Conservation (phyloP, 2,113 vertebrate genomes). For the Sylvia atricapilla region DNA sequence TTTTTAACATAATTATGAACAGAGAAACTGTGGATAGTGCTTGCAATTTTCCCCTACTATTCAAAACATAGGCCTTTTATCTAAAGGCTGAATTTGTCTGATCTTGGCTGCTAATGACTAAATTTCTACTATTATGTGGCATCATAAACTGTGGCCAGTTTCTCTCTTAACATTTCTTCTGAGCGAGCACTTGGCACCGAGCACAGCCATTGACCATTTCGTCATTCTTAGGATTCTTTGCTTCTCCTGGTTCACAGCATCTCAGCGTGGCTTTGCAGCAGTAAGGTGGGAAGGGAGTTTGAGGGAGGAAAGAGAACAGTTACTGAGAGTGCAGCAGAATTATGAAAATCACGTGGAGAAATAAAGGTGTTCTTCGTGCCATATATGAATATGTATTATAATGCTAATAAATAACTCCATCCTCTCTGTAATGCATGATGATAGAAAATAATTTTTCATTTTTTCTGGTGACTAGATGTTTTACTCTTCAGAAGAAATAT, state of each 20-base stretch:
- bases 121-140: background rate
- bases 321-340: background rate
- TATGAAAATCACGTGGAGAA: background rate
- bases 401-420: background rate
- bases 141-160: background rate
- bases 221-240: background rate
- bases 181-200: accelerated
- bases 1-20: background rate
- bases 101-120: background rate
- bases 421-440: background rate
- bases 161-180: background rate
- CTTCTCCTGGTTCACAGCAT: background rate
- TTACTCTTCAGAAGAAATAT: background rate
- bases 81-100: background rate
- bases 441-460: background rate
- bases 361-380: background rate
- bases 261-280: background rate
- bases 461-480: background rate
- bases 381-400: background rate
- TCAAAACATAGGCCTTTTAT: background rate
- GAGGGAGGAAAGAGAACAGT: background rate
- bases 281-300: background rate
- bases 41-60: background rate
- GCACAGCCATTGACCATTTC: background rate
- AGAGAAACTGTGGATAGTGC: background rate